phyloP scores from a whole-genome alignment of 2,113 vertebrate species.

The Sclerurus mexicanus region DNA sequence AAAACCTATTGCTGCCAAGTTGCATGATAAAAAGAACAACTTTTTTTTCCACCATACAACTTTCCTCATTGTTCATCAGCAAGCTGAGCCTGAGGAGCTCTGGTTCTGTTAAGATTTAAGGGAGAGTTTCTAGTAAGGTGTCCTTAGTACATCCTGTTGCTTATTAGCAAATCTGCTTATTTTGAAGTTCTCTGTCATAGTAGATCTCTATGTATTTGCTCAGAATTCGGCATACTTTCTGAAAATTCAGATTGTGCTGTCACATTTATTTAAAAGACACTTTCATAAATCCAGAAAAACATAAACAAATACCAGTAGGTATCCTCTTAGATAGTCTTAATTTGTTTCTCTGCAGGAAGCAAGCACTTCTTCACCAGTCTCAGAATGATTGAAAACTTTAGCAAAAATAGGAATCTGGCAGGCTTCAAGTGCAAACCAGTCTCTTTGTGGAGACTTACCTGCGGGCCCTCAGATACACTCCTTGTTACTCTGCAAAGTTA shows the following conservation, averaged over 20 bases:
- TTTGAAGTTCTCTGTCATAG: not conserved
- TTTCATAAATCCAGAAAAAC: not conserved
- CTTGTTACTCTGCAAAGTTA: not conserved
- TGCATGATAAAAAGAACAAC: not conserved
- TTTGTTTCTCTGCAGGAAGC: not conserved
- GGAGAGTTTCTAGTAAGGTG: not conserved
- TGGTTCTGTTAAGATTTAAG: not conserved
- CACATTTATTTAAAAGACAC: not conserved
- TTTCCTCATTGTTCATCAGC: not conserved
- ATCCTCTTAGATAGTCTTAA: not conserved
- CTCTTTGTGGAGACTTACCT: not conserved
- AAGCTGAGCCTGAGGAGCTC: not conserved
- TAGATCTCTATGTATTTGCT: not conserved
- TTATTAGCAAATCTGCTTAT: not conserved
- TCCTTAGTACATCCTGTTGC: fast-evolving
- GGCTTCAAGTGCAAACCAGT: not conserved
- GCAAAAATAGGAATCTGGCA: not conserved
- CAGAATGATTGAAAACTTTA: not conserved
- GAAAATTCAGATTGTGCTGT: not conserved
- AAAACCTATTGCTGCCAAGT: not conserved
- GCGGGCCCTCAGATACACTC: fast-evolving
- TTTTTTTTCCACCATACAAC: not conserved
- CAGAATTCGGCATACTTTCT: not conserved
- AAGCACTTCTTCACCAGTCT: not conserved
- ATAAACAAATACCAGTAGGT: not conserved